Evolutionary conservation across 2,888 invertebrate species (phyloP).

Genomic region (Tetragnatha montana): DNA sequence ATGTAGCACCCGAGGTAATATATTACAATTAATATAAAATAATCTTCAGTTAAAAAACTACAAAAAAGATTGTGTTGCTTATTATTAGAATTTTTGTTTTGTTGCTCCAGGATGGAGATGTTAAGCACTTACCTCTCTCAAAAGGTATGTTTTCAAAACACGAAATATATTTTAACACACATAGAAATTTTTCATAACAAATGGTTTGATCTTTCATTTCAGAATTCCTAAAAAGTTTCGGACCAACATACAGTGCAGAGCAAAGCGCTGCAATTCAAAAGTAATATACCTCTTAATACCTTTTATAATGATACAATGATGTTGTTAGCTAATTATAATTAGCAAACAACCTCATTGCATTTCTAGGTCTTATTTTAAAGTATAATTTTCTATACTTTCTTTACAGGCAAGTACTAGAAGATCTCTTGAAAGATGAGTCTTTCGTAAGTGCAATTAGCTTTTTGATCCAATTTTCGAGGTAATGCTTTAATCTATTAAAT

Average conservation of each 20-base stretch:
- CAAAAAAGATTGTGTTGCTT: not conserved
- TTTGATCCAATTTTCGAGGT: not conserved
- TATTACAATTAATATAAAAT: not conserved
- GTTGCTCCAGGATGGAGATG: not conserved
- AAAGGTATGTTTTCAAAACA: constrained; percentile 25
- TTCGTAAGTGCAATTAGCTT: constrained; percentile 28
- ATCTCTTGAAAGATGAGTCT: constrained; percentile 7
- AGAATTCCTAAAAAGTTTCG: constrained; percentile 55
- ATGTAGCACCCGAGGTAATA: constrained; percentile 22
- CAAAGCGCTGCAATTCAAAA: constrained; percentile 23
- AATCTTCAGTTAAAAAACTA: too few species aligned
- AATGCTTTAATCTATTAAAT: too few species aligned
- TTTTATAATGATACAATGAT: not conserved
- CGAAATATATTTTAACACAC: not conserved
- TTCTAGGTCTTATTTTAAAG: not conserved
- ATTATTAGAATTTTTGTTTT: not conserved
- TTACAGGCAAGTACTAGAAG: constrained; percentile 42
- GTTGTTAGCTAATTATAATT: too few species aligned
- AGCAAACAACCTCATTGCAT: not conserved
- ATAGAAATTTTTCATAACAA: not conserved
- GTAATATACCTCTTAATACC: not conserved
- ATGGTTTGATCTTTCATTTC: not conserved
- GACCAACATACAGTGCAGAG: constrained; percentile 35
- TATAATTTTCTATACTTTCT: not conserved
- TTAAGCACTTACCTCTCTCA: not conserved